Base-by-base conservation (phyloP, 2,888 invertebrate species). In the Choristoneura rosaceana region DNA sequence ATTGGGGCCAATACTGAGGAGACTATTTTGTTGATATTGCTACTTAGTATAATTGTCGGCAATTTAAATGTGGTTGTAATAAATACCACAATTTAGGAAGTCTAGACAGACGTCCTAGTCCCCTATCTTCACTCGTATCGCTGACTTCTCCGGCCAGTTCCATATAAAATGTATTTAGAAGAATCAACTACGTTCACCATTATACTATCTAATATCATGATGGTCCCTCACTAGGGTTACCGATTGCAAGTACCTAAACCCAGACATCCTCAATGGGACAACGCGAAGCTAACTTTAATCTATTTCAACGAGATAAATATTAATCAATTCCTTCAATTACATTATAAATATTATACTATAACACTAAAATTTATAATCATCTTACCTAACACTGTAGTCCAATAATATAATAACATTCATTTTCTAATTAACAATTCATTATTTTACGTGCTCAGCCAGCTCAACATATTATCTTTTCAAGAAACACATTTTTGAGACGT, bases 281-380 rank as follows among this genome's bases (percentile, higher is more conserved):
- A 45, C 25, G 45, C 14, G 45, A 62, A 45, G 43, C 33, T 62
- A 43, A 61, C 5, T 62, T 62, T 62, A 25, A 62, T 45, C 33
- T 62, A 45, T 10, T 9, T 62, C 25, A 62, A 62, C 62, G 25
- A 45, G 62, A 62, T 62, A 62, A 15, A 62, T 45, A 25, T 62
- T 62, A 62, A 62, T 62, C 62, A 62, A 62, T 62, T 62, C 62
- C 62, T 43, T 62, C n/a, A 43, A 45, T 45, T 62, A 62, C 55
- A 55, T 55, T 55, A 55, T 25, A 55, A 25, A 25, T 55, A 55
- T 55, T 55, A 52, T 52, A 15, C 17, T n/a, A 55, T 55, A 59
- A 33, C 38, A 38, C 59, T 59, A 59, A 59, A 59, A 34, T 59
- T 59, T 25, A 59, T 38, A 33, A 59, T 59, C 15, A n/a, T 58